These are phyloP conservation scores for Rhagonycha lutea DNA, from an alignment of 2,888 invertebrate genomes.

Conservation along the genomic window DNA sequence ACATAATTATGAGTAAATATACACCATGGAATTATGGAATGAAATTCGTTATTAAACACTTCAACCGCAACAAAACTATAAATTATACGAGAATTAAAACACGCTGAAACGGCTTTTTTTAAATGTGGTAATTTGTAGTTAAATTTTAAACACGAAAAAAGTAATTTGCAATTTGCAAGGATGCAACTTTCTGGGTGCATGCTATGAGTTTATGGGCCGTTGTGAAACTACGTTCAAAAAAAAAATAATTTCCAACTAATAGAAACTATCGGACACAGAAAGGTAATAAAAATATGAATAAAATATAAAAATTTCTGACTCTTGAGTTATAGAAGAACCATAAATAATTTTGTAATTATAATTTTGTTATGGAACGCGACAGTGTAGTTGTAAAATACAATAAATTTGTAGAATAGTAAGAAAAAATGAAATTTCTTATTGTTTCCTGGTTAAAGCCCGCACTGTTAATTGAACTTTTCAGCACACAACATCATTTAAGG, in stretches of 20 bases:
- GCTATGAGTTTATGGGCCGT: background rate
- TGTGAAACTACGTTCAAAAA: background rate
- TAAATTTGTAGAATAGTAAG: background rate
- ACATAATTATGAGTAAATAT: background rate
- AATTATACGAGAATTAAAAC: background rate
- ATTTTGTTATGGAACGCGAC: background rate
- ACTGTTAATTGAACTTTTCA: background rate
- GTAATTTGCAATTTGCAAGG: background rate
- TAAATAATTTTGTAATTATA: too few species aligned
- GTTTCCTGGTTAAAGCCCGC: background rate
- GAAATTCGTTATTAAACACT: background rate
- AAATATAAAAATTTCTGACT: background rate
- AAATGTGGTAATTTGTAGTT: background rate
- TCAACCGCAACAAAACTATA: background rate
- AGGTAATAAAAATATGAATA: background rate
- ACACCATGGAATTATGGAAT: background rate
- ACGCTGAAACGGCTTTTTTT: background rate
- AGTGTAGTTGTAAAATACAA: too few species aligned
- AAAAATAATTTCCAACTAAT: background rate
- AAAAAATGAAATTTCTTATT: background rate
- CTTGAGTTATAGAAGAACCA: background rate
- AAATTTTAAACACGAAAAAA: background rate
- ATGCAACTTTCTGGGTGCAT: background rate
- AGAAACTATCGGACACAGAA: too few species aligned
- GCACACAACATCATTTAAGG: background rate